Base-by-base conservation (phyloP, 2,888 invertebrate species). In the Epicampocera succincta region DNA sequence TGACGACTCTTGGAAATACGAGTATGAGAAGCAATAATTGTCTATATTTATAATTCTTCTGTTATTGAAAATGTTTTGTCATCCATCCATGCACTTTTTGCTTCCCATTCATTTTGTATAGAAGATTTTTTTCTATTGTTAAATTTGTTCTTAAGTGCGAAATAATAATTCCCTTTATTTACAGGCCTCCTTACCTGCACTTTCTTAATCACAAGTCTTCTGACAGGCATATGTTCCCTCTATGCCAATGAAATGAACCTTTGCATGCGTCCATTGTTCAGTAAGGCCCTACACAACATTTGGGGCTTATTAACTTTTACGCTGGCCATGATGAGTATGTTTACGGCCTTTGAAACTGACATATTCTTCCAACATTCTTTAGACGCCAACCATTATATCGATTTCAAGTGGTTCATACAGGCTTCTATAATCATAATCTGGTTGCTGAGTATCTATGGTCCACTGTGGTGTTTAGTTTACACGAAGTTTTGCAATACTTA, bases 261-360 rank as follows among this genome's bases (percentile, higher is more conserved):
- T 3, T 83, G 21, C 1, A 0, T 86, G 1, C 83, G 83, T 6
- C 87, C 87, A 1, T 13, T 86, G 11, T 80, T 85, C 8, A 87
- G 85, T 56, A 87, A 87, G 68, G 78, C 85, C 5, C 9, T 85
- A 15, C 87, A 87, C 68, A 84, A 71, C 50, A 48, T 84, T 15
- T 58, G 84, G 6, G 86, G 87, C 19, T 46, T 86, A 25, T 38
- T 83, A 9, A 83, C 85, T 0, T 87, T 85, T 48, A 81, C 84
- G 3, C 38, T 84, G 46, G 85, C 85, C 46, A 86, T 86, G 84
- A 15, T 85, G 0, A 80, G 85, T 48, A 85, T 86, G 75, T 84
- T 82, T 69, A 85, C 83, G 6, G 84, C 86, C 4, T 87, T 84
- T 74, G 85, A 87, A 25, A 87, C 87, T 11, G 78, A 84, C 3